Conservation (phyloP, 2,797 vertebrate genomes). For the Diplodus sargus region DNA sequence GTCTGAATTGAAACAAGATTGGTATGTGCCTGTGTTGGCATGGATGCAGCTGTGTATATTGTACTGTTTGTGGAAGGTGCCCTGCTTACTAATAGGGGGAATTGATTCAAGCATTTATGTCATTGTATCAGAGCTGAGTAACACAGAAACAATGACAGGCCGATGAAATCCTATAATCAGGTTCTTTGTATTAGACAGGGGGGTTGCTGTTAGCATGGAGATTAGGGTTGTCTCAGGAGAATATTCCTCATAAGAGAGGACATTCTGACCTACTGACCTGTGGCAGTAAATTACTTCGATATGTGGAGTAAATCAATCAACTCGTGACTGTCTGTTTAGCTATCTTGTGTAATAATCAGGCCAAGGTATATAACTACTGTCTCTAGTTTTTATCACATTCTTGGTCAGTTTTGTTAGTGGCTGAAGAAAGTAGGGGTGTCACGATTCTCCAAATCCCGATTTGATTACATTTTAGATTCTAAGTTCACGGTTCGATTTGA, state of each 20-base stretch:
- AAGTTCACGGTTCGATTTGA: too few species aligned
- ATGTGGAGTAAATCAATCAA: background rate
- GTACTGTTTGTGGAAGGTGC: slow-evolving; percentile 33
- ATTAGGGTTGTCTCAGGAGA: background rate
- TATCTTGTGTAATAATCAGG: background rate
- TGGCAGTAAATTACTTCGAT: background rate
- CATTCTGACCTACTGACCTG: background rate
- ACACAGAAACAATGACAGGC: slow-evolving; percentile 20
- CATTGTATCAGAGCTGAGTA: slow-evolving; percentile 21
- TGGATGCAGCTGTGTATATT: slow-evolving; percentile 25
- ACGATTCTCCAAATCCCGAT: too few species aligned
- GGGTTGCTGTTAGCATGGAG: background rate
- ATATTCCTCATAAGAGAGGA: background rate
- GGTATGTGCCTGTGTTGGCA: slow-evolving; percentile 13
- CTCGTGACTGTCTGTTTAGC: background rate
- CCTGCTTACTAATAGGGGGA: slow-evolving; percentile 43
- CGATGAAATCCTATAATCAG: slow-evolving; percentile 19
- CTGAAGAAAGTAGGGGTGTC: background rate
- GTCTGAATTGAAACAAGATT: slow-evolving; percentile 51
- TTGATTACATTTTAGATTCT: too few species aligned
- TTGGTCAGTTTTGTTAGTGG: background rate
- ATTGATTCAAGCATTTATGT: slow-evolving; percentile 43
- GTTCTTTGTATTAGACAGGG: background rate
- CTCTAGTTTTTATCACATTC: background rate
- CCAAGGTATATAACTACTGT: background rate